A percentile compares a stretch with the other conserved stretches of the same genome.
phyloP scores from a whole-genome alignment of 2,888 invertebrate genomes.

The Clivina fossor region DNA sequence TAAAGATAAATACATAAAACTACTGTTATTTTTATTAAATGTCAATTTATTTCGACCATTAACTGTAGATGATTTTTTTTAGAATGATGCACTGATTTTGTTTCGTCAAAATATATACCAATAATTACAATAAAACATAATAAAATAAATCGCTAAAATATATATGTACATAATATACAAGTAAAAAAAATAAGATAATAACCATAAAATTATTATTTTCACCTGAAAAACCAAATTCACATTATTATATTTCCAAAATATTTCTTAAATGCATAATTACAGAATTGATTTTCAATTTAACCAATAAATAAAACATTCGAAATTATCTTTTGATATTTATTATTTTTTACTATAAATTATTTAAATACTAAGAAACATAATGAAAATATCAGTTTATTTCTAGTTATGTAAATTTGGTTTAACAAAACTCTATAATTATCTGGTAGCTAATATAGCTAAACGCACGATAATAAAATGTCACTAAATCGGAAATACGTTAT shows the following conservation, averaged over 20 bases:
- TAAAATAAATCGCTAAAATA: conserved; percentile 22
- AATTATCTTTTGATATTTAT: no score
- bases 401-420: no score
- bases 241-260: no score
- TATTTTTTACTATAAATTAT: no score
- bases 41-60: conserved; percentile 25
- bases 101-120: conserved; percentile 20
- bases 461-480: conserved; percentile 8
- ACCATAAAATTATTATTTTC: conserved; percentile 16
- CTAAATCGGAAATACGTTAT: not conserved
- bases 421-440: not conserved
- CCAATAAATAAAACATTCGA: no score
- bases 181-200: conserved; percentile 13
- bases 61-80: conserved; percentile 18
- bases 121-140: conserved; percentile 13
- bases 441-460: conserved; percentile 24
- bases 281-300: no score
- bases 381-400: no score
- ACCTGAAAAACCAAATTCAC: no score
- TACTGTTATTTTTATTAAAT: conserved; percentile 22
- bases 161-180: conserved; percentile 26
- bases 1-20: no score
- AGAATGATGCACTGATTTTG: conserved; percentile 18
- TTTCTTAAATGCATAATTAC: no score
- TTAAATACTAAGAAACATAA: no score